These are phyloP conservation scores for Berghia stephanieae DNA, from an alignment of 1,140 invertebrate genomes.

Conservation along the genomic window DNA sequence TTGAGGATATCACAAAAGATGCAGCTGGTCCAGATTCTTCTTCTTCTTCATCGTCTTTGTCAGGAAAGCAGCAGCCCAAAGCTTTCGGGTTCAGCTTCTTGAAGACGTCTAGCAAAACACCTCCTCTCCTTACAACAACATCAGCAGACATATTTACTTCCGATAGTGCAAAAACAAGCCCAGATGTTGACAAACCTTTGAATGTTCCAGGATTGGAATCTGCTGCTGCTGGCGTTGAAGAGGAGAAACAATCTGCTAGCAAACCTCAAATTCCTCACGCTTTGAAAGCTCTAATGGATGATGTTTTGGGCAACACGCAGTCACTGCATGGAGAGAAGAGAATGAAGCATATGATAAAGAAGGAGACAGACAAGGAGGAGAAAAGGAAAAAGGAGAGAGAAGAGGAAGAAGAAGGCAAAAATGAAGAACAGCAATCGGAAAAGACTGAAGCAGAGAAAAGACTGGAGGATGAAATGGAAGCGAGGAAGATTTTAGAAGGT, in stretches of 20 bases:
- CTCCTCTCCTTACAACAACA: background rate
- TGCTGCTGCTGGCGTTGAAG: constrained; percentile 34
- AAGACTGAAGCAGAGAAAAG: constrained; percentile 25
- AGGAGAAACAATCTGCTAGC: too few relatives aligned
- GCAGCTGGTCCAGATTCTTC: background rate
- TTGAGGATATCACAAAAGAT: too few relatives aligned
- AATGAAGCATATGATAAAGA: constrained; percentile 35
- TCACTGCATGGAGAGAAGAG: constrained; percentile 28
- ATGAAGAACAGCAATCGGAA: background rate
- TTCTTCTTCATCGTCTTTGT: background rate
- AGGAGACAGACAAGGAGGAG: constrained; percentile 31
- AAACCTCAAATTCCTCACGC: constrained; percentile 37
- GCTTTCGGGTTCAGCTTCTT: background rate
- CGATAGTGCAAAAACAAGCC: background rate
- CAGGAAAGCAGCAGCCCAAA: background rate
- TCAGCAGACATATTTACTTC: background rate
- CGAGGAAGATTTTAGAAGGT: constrained; percentile 23
- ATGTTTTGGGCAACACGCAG: constrained; percentile 39
- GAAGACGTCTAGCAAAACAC: background rate
- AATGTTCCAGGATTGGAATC: constrained; percentile 30
- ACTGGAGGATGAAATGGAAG: constrained; percentile 27
- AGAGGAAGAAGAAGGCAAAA: constrained; percentile 18
- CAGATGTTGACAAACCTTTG: background rate
- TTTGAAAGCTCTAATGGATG: constrained; percentile 36
- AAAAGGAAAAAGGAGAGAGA: constrained; percentile 37